Evolutionary conservation across 2,113 vertebrate species (phyloP).

Genomic region (Gymnogyps californianus): DNA sequence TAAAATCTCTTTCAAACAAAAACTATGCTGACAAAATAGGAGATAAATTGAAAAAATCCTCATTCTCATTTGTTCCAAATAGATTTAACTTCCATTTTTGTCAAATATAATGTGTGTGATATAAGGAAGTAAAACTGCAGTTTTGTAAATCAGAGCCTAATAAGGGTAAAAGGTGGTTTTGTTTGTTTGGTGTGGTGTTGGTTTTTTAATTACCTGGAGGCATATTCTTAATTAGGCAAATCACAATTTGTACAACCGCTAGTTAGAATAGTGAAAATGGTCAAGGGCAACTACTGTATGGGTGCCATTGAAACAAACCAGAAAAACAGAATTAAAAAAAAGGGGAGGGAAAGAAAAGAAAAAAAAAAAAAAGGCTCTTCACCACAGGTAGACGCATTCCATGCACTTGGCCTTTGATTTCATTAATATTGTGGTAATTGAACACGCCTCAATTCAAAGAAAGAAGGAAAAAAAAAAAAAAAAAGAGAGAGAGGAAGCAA

Average conservation of each 20-base stretch:
- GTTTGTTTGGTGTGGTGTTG: not conserved
- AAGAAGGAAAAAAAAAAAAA: not conserved
- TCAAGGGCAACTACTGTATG: constrained; percentile 4
- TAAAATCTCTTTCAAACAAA: not conserved
- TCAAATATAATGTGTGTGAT: not conserved
- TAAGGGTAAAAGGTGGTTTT: not conserved
- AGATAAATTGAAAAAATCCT: not conserved
- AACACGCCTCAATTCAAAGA: constrained; percentile 21
- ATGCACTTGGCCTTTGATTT: constrained; percentile 17
- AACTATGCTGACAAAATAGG: not conserved
- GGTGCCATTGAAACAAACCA: not conserved
- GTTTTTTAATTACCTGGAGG: constrained; percentile 46
- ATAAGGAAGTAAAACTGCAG: not conserved
- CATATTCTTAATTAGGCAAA: constrained; percentile 19
- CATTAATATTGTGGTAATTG: constrained; percentile 19
- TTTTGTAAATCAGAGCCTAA: constrained; percentile 8
- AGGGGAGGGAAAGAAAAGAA: accelerated
- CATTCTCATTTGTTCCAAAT: not conserved
- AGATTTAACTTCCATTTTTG: not conserved
- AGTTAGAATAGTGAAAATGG: constrained; percentile 20
- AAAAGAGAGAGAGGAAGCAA: constrained; percentile 12
- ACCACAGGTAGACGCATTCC: not conserved
- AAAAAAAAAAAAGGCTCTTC: not conserved
- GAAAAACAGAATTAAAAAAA: not conserved
- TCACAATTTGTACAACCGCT: not conserved